These are phyloP conservation scores for Sitobion miscanthi DNA, from an alignment of 1,140 invertebrate species.

Conservation along the genomic window DNA sequence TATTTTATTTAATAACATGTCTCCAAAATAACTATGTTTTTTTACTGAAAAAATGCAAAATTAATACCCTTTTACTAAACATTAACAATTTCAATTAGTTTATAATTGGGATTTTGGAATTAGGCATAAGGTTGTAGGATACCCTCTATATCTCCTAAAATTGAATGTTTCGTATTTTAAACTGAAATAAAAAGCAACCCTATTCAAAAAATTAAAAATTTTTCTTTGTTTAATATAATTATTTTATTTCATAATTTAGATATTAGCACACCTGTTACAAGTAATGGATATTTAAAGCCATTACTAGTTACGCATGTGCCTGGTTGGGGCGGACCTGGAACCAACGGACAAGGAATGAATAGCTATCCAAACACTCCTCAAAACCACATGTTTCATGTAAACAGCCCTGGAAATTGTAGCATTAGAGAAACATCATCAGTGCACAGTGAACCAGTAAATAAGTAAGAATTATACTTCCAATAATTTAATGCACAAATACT, in stretches of 20 bases:
- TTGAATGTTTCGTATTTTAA: not conserved
- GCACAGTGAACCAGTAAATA: conserved; percentile 63
- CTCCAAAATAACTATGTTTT: no score
- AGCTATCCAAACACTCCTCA: conserved; percentile 64
- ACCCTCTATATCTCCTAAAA: no score
- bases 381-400: conserved; percentile 63
- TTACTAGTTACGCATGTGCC: conserved; percentile 84
- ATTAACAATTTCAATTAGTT: no score
- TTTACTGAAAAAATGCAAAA: no score
- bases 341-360: conserved; percentile 59
- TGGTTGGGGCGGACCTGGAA: conserved; percentile 67
- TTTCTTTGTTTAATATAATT: not conserved
- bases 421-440: conserved; percentile 76
- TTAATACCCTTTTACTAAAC: no score
- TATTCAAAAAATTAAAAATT: not conserved
- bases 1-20: no score
- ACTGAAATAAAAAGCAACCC: not conserved
- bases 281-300: conserved; percentile 88
- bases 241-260: conserved; percentile 59
- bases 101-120: not conserved
- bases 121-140: not conserved
- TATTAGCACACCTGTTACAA: conserved; percentile 74
- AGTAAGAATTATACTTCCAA: conserved; percentile 27
- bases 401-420: conserved; percentile 70
- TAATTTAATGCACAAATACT: not conserved